Evolutionary conservation across 2,797 vertebrate genomes (phyloP).

Genomic region (Philypnodon macrostomus): DNA sequence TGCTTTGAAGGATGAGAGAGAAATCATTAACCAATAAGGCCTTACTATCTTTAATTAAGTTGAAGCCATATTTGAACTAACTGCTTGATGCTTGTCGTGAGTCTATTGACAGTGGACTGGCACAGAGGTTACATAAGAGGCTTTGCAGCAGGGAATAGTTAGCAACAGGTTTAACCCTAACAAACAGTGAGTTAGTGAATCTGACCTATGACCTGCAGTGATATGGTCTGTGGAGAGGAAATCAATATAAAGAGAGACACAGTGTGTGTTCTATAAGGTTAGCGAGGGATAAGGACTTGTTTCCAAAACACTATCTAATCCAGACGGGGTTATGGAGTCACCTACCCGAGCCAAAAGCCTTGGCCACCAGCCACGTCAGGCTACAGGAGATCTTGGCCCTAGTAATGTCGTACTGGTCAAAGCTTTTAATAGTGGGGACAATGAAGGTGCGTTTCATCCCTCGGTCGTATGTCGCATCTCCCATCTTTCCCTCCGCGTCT

Average conservation of each 20-base stretch:
- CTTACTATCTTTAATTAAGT: background rate
- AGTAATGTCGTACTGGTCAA: conserved; percentile 94
- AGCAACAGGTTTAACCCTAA: conserved; percentile 42
- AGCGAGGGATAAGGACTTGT: background rate
- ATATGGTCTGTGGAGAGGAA: background rate
- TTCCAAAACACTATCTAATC: conserved; percentile 6
- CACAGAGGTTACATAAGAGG: conserved; percentile 21
- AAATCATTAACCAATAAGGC: background rate
- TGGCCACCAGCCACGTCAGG: conserved; percentile 97
- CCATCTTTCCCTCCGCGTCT: conserved; percentile 72
- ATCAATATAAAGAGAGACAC: background rate
- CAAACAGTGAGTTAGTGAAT: background rate
- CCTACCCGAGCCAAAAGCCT: conserved; percentile 98
- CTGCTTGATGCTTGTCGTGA: background rate
- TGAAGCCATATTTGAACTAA: conserved; percentile 5
- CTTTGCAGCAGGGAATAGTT: conserved; percentile 13
- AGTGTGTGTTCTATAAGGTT: background rate
- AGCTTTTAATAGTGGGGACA: conserved; percentile 91
- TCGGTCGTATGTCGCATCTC: conserved; percentile 82
- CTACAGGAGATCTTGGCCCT: conserved; percentile 93
- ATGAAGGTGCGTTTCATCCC: conserved; percentile 88
- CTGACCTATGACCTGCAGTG: conserved; percentile 12
- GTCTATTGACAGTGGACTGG: conserved; percentile 8
- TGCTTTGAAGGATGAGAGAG: too few relatives aligned
- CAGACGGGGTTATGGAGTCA: conserved; percentile 40